Base-by-base conservation (phyloP, 2,113 vertebrate species). In the Caloenas nicobarica region DNA sequence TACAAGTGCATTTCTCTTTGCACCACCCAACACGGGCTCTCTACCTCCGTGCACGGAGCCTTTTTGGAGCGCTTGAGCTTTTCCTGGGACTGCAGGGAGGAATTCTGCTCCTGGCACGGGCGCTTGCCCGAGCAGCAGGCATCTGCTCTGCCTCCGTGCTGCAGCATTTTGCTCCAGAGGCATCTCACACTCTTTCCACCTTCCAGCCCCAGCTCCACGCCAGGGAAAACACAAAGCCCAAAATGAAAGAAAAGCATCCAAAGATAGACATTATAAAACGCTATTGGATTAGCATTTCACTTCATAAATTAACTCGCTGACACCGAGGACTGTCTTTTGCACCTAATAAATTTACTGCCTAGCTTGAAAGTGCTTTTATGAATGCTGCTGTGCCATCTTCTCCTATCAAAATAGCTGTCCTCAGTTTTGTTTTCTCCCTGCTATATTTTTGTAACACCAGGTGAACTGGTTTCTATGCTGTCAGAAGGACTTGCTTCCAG, bases 211-310 rank as follows among this genome's bases (percentile, higher is more conserved):
- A 76, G 61, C 57, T 90, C 40, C 44, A 33, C 10, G 84, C 83
- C 92, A 96, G 88, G 86, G 86, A 74, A 93, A 95, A 96, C 2
- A 42, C 11, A 74, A 83, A 90, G 69, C 26, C 54, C 48, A 85
- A 62, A 88, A 62, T 5, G 28, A 54, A 54, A 68, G 62, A 44
- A 54, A 64, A 86, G 38, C 31, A 73, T 89, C 84, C 84, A 50
- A 87, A 85, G 79, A 54, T 4, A 40, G 61, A 50, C 31, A 61
- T 28, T 56, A 68, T 40, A 77, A 91, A 89, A 44, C 72, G 56
- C 62, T 36, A 5, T 0, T 73, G 73, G 50, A 57, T 70, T 29
- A 73, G 88, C 17, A 64, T 69, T 85, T 62, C 81, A 86, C 72
- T 86, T 44, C 91, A 82, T 64, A 57, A 87, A 93, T 93, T 82